Evolutionary conservation across 1,140 invertebrate genomes (phyloP).

Genomic region (Drosophila sp.): DNA sequence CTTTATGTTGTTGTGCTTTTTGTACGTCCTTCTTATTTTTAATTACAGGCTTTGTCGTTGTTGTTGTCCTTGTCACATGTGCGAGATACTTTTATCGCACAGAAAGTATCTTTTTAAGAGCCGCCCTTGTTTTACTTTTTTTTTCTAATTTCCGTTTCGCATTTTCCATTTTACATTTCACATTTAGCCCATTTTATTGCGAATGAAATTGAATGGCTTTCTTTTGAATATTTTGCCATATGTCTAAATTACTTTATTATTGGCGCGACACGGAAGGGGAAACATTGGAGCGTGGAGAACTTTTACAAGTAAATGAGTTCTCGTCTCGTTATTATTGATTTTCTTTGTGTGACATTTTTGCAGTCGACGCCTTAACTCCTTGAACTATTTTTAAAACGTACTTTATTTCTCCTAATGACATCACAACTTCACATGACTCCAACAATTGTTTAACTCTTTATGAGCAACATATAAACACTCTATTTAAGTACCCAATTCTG

Average conservation of each 20-base stretch:
- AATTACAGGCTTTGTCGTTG: constrained; percentile 53
- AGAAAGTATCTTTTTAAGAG: constrained; percentile 13
- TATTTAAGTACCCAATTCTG: constrained; percentile 17
- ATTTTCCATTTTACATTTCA: constrained; percentile 25
- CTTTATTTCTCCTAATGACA: constrained; percentile 30
- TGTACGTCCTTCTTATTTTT: constrained; percentile 49
- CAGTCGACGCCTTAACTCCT: constrained; percentile 32
- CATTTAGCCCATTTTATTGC: constrained; percentile 14
- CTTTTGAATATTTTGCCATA: constrained; percentile 39
- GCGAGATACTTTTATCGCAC: constrained; percentile 10
- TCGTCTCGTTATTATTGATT: constrained; percentile 62
- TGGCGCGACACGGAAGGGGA: constrained; percentile 37
- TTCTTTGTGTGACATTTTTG: constrained; percentile 50
- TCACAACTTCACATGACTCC: constrained; percentile 46
- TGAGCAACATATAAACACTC: not conserved
- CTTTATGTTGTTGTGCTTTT: constrained; percentile 30
- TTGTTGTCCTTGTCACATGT: constrained; percentile 46
- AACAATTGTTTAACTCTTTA: constrained; percentile 14
- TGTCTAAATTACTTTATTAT: constrained; percentile 64
- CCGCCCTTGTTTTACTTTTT: constrained; percentile 27
- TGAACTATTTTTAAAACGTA: constrained; percentile 61
- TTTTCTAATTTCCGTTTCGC: not conserved
- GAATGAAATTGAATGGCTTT: constrained; percentile 33
- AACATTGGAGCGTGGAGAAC: not conserved
- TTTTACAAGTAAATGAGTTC: constrained; percentile 29